phyloP scores from a whole-genome alignment of 2,888 invertebrate species.

The Acanthosoma haemorrhoidale region DNA sequence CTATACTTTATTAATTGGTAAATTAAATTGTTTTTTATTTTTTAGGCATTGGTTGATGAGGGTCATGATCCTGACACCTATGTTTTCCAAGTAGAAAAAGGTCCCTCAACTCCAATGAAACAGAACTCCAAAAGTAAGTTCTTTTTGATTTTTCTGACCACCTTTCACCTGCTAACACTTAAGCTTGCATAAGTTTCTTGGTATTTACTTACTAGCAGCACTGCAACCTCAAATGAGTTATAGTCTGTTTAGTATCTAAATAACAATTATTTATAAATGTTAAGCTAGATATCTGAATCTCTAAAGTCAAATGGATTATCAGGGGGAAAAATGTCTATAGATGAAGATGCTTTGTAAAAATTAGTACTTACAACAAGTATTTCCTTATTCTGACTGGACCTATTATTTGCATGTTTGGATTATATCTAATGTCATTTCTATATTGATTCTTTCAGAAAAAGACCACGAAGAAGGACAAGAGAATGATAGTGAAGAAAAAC shows the following conservation, averaged over 20 bases:
- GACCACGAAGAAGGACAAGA: constrained; percentile 19
- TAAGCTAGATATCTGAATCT: no score
- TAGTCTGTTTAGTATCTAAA: no score
- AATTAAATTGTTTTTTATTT: constrained; percentile 1
- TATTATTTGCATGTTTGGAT: background rate
- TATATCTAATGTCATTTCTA: background rate
- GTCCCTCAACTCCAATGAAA: constrained; percentile 45
- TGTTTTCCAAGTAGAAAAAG: constrained; percentile 54
- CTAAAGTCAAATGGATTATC: no score
- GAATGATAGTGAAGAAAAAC: constrained; percentile 24
- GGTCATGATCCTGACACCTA: constrained; percentile 65
- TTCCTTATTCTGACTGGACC: background rate
- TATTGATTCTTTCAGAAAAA: constrained; percentile 39
- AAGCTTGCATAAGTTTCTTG: no score
- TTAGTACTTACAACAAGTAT: background rate
- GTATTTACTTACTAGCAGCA: no score
- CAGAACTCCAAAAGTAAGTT: constrained; percentile 48
- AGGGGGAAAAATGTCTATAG: background rate
- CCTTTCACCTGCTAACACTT: no score
- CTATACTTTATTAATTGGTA: no score
- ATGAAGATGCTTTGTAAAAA: background rate
- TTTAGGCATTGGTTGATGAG: constrained; percentile 49
- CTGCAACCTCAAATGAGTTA: no score
- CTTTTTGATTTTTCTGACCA: no score
- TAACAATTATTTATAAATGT: no score